Base-by-base conservation (phyloP, 2,113 vertebrate species). In the Crotalus helleri region DNA sequence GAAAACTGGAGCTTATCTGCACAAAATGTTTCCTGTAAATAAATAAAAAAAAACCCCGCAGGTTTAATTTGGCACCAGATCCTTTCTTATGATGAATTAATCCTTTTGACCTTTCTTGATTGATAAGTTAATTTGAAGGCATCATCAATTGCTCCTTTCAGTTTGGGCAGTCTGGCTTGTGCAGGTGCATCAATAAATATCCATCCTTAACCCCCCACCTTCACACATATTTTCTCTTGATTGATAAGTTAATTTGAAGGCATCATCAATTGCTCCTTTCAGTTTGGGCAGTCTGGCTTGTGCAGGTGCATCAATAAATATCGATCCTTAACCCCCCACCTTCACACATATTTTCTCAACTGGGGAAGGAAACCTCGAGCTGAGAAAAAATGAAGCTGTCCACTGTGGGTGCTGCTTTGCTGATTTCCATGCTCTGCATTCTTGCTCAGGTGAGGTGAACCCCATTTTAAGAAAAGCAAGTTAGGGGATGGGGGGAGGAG, bases 241-340 rank as follows among this genome's bases (percentile, higher is more conserved):
- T n/a, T n/a, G n/a, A n/a, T n/a, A n/a, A n/a, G n/a, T n/a, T n/a
- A n/a, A n/a, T 88, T 74, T 55, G 86, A 24, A 13, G 15, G 19
- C 86, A 8, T 1, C 4, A 23, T 92, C 59, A 92, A 69, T 61
- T 13, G 53, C 44, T 1, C 51, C 91, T 89, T 88, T 92, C 23
- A 55, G 33, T 92, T 89, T 92, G 87, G 33, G 91, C 59, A 46
- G 13, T 39, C 23, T 24, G 61, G 59, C 91, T 89, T 92, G 4
- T 12, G 53, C 12, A 46, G 61, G 29, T 4, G 6, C 51, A 17
- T 55, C 23, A 6, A 92, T 92, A 92, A 74, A 92, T 4, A n/a
- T 7, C 23, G 0, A 19, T 17, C 87, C 12, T 69, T 5, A 23
- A 69, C 9, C 59, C 59, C 7, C 7, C 0, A 11, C 1, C 0